Percentiles rank a stretch among this genome's conserved stretches.
Evolutionary conservation across 2,797 vertebrate genomes (phyloP).

Genomic region (Tachyglossus aculeatus): DNA sequence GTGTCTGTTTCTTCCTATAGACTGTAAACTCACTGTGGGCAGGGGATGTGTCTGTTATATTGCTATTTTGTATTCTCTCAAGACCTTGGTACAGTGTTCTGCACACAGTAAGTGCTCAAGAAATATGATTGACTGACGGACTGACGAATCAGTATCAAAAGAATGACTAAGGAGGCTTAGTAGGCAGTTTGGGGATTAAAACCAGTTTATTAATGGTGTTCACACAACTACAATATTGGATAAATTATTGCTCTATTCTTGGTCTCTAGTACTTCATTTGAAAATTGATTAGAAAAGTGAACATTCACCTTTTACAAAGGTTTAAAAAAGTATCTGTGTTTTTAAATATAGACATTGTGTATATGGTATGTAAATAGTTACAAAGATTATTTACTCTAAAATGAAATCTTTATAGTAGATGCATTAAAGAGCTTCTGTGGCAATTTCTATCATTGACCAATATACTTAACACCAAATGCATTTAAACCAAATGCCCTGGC

Average conservation of each 20-base stretch:
- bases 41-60: too few species aligned
- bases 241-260: neutral
- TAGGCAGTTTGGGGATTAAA: neutral
- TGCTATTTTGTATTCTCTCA: too few species aligned
- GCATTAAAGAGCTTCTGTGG: slow-evolving; percentile 1
- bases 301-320: neutral
- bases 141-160: neutral
- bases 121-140: too few species aligned
- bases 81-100: too few species aligned
- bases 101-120: too few species aligned
- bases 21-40: too few species aligned
- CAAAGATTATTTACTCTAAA: neutral
- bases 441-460: slow-evolving; percentile 10
- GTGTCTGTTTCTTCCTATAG: too few species aligned
- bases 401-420: fast-evolving
- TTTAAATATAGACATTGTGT: neutral
- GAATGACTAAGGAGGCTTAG: neutral
- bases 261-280: neutral
- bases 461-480: slow-evolving; percentile 17
- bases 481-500: slow-evolving; percentile 9
- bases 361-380: neutral
- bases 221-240: neutral
- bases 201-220: neutral
- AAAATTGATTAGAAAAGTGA: neutral
- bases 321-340: neutral